phyloP scores from a whole-genome alignment of 2,888 invertebrate species.

The Tuberolachnus salignus region DNA sequence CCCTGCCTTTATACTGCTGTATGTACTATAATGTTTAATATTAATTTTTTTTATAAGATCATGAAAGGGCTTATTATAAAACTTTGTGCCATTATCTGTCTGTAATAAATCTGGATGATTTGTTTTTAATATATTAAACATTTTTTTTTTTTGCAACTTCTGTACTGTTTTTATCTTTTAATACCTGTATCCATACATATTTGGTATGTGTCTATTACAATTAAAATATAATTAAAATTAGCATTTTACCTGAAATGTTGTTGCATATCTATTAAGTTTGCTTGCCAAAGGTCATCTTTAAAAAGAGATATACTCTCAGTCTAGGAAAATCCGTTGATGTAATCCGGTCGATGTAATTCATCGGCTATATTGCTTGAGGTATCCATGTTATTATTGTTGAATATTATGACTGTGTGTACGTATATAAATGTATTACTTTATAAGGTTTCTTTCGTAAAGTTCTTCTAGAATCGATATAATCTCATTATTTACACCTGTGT shows the following conservation, averaged over 20 bases:
- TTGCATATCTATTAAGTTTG: constrained; percentile 51
- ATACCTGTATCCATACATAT: constrained; percentile 59
- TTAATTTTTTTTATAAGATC: constrained; percentile 56
- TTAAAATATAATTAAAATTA: constrained; percentile 57
- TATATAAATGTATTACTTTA: background rate
- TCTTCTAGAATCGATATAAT: constrained; percentile 10
- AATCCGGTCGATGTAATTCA: constrained; percentile 44
- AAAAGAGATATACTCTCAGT: constrained; percentile 34
- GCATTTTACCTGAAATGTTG: constrained; percentile 55
- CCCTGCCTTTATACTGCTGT: too few relatives aligned
- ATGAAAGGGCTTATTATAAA: constrained; percentile 57
- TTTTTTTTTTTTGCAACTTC: constrained; percentile 57
- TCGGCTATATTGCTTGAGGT: background rate
- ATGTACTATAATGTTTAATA: too few relatives aligned
- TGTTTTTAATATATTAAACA: constrained; percentile 57
- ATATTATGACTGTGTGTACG: too few relatives aligned
- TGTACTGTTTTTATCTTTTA: constrained; percentile 59
- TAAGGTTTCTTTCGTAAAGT: background rate
- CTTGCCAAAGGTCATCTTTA: constrained; percentile 53
- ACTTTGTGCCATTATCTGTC: constrained; percentile 60
- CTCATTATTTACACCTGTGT: constrained; percentile 2
- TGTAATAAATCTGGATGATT: constrained; percentile 57
- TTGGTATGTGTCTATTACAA: constrained; percentile 59
- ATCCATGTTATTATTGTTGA: background rate
- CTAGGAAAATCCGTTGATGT: too few relatives aligned